These are phyloP conservation scores for Cheilosia grossa DNA, from an alignment of 2,888 invertebrate species.

Conservation along the genomic window DNA sequence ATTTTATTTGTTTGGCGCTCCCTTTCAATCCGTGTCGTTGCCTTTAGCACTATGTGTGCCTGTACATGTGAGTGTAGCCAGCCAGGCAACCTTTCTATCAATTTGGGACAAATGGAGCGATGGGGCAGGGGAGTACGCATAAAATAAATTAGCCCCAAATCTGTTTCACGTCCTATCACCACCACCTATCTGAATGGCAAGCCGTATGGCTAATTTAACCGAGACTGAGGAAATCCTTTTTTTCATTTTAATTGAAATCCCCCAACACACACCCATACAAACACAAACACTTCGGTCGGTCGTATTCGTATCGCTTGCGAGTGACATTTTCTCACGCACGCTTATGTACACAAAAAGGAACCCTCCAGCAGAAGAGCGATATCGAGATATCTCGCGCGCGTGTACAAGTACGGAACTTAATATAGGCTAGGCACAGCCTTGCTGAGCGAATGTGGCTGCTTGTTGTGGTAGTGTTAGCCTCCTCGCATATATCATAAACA, in stretches of 20 bases:
- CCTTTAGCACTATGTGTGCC: constrained; percentile 11
- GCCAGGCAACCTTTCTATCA: background rate
- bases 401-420: constrained; percentile 50
- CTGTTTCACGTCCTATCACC: constrained; percentile 23
- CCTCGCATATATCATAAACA: constrained; percentile 53
- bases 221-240: constrained; percentile 68
- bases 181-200: constrained; percentile 39
- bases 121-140: background rate
- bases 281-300: background rate
- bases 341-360: constrained; percentile 30
- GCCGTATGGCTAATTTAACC: constrained; percentile 60
- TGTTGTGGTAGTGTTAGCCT: constrained; percentile 37
- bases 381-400: constrained; percentile 69
- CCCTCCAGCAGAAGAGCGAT: constrained; percentile 23
- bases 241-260: constrained; percentile 63
- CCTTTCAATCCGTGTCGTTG: constrained; percentile 38
- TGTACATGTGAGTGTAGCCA: constrained; percentile 12
- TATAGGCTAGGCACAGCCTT: constrained; percentile 44
- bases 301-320: background rate
- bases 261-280: constrained; percentile 5
- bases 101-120: background rate
- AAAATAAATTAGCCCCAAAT: constrained; percentile 31
- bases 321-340: constrained; percentile 67
- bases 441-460: constrained; percentile 17
- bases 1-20: constrained; percentile 55